Evolutionary conservation across 2,797 vertebrate species (phyloP), one percentile per base, ranked within the genome.

Genomic region (Xyrichtys novacula): DNA sequence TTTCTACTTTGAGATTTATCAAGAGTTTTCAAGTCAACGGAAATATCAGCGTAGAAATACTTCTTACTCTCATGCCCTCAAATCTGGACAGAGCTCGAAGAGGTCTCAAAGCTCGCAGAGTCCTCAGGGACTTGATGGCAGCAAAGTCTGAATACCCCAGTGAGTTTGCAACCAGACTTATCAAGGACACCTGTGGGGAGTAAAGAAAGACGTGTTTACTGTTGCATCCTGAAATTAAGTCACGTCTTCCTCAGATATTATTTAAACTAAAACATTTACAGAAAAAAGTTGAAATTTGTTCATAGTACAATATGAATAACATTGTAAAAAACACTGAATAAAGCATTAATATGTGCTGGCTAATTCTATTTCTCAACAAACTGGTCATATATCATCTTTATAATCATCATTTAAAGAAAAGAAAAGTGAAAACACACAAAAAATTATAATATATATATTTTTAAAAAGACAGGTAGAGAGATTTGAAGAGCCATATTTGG

Each of bases 11-110:
- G 29, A 39, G 6, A 40, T 31, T 6, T 16, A 58, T 43, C 16
- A 48, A 16, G 16, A 22, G n/a, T 1, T 2, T 32, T 29, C 11
- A 10, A 53, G 10, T 54, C 22, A 48, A 34, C 11, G 52, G 12
- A 39, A 55, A 40, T 3, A 1, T 56, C 10, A 57, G 32, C 26
- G 16, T n/a, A 50, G 49, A 61, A 2, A 1, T 17, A 14, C 40
- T 52, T 74, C 94, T 94, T 82, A 96, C 96, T 93, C 95, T 86
- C 94, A 96, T 95, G 50, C 94, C 95, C 88, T 95, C 93, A 69
- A 95, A 95, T 90, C 93, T 92, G 88, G 93, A 94, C 50, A 93
- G 81, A 73, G 93, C 93, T 85, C 94, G 87, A 38, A 95, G 88
- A 22, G 94, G 94, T 66, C 94, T 90, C 65, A 95, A 76, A 74